Conservation (phyloP, 2,113 vertebrate species). For the Megaceryle maxima region DNA sequence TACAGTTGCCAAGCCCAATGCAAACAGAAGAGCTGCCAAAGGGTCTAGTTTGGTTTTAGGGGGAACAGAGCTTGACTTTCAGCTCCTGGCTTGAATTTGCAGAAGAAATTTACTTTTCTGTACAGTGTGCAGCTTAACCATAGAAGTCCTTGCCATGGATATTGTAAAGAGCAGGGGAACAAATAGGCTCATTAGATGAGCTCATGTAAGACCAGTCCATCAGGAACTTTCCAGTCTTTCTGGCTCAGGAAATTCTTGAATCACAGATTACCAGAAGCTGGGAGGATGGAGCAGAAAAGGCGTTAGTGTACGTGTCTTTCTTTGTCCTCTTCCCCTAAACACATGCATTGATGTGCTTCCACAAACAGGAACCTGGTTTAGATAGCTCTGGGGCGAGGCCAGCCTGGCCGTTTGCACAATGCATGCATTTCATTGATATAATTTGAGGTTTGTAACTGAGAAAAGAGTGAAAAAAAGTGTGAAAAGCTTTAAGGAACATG, state of each 20-base stretch:
- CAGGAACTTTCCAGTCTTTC: slow-evolving; percentile 27
- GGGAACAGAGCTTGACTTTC: neutral
- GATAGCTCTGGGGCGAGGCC: neutral
- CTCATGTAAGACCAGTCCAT: neutral
- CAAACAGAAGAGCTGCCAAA: neutral
- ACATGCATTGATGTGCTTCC: neutral
- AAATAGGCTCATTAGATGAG: neutral
- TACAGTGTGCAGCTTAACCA: neutral
- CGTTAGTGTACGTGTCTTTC: neutral
- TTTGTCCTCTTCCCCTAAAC: neutral
- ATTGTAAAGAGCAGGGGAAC: neutral
- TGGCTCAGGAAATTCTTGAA: neutral
- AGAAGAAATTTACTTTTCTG: neutral
- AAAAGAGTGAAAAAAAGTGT: neutral
- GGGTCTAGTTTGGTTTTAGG: neutral
- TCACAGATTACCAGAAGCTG: neutral
- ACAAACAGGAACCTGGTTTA: neutral
- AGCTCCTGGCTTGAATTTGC: neutral
- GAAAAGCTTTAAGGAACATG: neutral
- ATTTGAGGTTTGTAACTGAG: neutral
- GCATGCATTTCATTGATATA: neutral
- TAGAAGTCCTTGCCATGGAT: neutral
- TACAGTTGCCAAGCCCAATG: neutral
- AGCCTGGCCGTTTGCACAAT: neutral
- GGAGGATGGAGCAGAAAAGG: neutral